Evolutionary conservation across 2,888 invertebrate species (phyloP), one percentile per base, ranked within the genome.

Genomic region (Megastigmus dorsalis): DNA sequence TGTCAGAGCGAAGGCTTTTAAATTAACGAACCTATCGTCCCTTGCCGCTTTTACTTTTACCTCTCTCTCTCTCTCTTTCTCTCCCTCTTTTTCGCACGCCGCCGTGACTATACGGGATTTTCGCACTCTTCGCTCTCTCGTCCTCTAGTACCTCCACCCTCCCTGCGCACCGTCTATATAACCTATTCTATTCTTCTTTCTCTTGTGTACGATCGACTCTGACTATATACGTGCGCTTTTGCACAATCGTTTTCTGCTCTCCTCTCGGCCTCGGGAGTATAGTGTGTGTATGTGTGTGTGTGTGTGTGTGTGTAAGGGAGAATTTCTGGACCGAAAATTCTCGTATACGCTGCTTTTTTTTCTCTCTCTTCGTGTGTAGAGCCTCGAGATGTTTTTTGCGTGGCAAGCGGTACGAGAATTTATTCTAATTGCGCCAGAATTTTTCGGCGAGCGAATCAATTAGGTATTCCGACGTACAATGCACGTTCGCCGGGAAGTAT

Each of bases 1-100:
- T 75, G 77, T 78, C 76, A 69, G 57, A 43, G 54, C 77, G 66
- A 79, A 78, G 77, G 78, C 80, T 79, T 80, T 79, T 78, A 78
- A 80, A 78, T 76, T 76, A 76, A 78, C 78, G 72, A 75, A 78
- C 62, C 76, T 66, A 72, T 75, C 76, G 65, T 52, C 54, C 48
- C 68, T 63, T 45, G 48, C 60, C 15, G 60, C 63, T 52, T 33
- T 62, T 76, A 54, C 68, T 54, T 54, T 59, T 50, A 23, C 66
- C 52, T 41, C 20, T 13, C 10, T n/a, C 33, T 3, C 26, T 13
- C n/a, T n/a, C 45, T 7, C 26, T 9, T 18, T 9, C 7, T 23
- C 62, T 45, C n/a, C 4, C 7, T 26, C 9, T n/a, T n/a, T n/a
- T n/a, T n/a, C 33, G 26, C 59, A 3, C 55, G n/a, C 43, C 3